phyloP scores from a whole-genome alignment of 2,888 invertebrate species.

The Xestia xanthographa region DNA sequence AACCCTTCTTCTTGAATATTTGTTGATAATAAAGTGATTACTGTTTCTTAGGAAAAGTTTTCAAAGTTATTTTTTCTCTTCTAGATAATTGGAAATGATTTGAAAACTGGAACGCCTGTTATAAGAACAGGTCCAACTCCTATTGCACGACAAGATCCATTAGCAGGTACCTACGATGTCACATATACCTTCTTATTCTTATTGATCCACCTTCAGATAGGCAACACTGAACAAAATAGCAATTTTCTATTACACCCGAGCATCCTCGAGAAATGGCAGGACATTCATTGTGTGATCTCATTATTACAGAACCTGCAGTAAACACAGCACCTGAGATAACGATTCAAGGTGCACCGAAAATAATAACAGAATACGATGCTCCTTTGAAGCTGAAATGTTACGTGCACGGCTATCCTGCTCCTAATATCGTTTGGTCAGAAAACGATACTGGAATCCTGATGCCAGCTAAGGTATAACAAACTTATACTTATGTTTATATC shows the following conservation, averaged over 20 bases:
- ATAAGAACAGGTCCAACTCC: slow-evolving; percentile 70
- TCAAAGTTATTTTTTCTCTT: slow-evolving; percentile 35
- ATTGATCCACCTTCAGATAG: neutral
- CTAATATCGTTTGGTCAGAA: slow-evolving; percentile 75
- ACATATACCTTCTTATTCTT: neutral
- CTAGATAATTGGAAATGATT: slow-evolving; percentile 73
- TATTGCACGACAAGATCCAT: slow-evolving; percentile 68
- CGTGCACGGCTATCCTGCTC: slow-evolving; percentile 76
- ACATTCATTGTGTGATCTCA: neutral
- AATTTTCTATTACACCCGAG: neutral
- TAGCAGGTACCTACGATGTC: slow-evolving; percentile 58
- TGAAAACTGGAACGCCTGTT: slow-evolving; percentile 61
- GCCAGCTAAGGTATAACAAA: slow-evolving; percentile 62
- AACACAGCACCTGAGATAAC: slow-evolving; percentile 66
- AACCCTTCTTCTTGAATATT: too few relatives aligned
- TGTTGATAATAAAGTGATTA: neutral
- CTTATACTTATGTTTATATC: neutral
- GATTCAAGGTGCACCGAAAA: slow-evolving; percentile 64
- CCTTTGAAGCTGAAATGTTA: slow-evolving; percentile 74
- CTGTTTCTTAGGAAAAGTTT: neutral
- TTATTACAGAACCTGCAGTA: slow-evolving; percentile 59
- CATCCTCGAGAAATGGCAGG: neutral
- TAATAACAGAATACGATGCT: slow-evolving; percentile 62
- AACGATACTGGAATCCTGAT: slow-evolving; percentile 58
- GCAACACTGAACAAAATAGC: neutral